phyloP scores from a whole-genome alignment of 2,113 vertebrate genomes.

The Shinisaurus crocodilurus region DNA sequence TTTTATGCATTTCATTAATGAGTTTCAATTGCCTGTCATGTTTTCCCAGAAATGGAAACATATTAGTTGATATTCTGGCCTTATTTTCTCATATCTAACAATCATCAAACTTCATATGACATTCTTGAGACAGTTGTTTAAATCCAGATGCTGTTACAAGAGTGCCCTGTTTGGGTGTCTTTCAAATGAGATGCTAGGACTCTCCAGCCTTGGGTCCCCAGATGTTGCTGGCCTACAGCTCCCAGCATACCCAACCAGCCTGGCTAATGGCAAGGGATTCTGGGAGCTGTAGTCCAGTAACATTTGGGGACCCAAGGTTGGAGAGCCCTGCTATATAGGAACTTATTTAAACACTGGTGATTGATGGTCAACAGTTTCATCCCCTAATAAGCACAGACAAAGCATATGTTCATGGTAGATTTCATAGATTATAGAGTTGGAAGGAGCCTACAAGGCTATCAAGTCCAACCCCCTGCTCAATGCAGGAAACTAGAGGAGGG shows the following conservation, averaged over 20 bases:
- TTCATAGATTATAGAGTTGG: no score
- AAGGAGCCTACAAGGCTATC: no score
- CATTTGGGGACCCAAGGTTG: no score
- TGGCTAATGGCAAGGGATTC: no score
- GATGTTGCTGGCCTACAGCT: no score
- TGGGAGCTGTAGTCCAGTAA: no score
- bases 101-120: background rate
- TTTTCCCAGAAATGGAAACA: background rate
- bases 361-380: background rate
- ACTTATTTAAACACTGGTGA: background rate
- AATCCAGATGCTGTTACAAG: background rate
- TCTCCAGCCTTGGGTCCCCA: no score
- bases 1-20: background rate
- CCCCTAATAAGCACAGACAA: background rate
- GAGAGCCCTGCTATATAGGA: no score
- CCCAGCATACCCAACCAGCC: no score
- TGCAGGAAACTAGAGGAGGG: no score
- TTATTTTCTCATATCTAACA: constrained; percentile 20
- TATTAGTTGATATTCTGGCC: background rate
- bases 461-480: no score
- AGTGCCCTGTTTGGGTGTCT: background rate
- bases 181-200: background rate
- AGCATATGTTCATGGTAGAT: background rate
- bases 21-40: background rate
- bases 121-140: background rate